These are phyloP conservation scores for Blennius ocellaris DNA, from an alignment of 2,113 vertebrate genomes.

Conservation along the genomic window DNA sequence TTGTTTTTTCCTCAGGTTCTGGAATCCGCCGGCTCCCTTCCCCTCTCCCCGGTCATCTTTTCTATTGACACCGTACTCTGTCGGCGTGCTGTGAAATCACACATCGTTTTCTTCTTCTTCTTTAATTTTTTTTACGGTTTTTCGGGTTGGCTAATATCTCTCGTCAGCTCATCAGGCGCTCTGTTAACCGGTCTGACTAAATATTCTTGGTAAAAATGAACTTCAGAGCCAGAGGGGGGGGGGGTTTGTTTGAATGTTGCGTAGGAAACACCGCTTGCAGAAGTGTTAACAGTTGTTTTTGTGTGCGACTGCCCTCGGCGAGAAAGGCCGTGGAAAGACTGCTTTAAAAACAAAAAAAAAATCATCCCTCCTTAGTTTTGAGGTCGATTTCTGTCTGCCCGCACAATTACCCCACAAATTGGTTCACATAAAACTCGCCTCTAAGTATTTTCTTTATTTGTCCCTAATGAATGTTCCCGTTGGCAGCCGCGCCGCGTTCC, in stretches of 20 bases:
- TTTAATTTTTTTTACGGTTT: too few relatives aligned
- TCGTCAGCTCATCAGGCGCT: constrained; percentile 5
- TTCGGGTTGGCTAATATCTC: background rate
- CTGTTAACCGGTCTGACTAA: constrained; percentile 9
- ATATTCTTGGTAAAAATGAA: constrained; percentile 15
- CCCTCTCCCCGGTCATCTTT: background rate
- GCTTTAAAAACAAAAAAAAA: constrained; percentile 70
- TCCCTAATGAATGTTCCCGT: constrained; percentile 79
- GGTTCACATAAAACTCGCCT: constrained; percentile 77
- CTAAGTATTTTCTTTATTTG: constrained; percentile 80
- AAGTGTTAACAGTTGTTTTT: constrained; percentile 62
- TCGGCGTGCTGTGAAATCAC: background rate
- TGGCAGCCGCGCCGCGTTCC: constrained; percentile 63
- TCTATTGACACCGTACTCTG: background rate
- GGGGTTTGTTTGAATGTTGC: constrained; percentile 55
- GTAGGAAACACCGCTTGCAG: constrained; percentile 50
- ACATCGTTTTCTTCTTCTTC: too few relatives aligned
- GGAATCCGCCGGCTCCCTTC: background rate
- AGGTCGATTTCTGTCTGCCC: constrained; percentile 67
- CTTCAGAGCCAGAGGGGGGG: constrained; percentile 1
- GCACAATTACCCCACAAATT: constrained; percentile 76
- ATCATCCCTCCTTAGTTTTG: constrained; percentile 65
- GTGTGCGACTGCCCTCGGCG: constrained; percentile 56
- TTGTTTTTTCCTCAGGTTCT: constrained; percentile 18
- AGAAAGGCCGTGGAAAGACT: constrained; percentile 36